Percentiles rank a stretch among this genome's conserved stretches.
These are phyloP conservation scores for Sabatieria punctata DNA, from an alignment of 2,888 invertebrate species.

Conservation along the genomic window DNA sequence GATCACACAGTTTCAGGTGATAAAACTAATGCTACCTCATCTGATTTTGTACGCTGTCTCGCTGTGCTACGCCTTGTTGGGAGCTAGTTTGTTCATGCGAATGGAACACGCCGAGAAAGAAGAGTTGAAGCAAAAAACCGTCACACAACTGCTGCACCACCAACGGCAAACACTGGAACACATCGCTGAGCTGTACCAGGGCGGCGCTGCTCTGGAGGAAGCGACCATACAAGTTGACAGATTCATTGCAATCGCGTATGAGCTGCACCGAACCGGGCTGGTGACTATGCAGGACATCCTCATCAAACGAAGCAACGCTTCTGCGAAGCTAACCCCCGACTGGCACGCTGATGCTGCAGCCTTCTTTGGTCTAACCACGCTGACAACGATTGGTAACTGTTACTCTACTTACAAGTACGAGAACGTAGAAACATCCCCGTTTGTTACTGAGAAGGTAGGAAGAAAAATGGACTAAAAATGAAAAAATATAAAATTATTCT, in stretches of 20 bases:
- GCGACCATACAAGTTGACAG: background rate
- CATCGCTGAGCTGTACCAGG: background rate
- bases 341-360: background rate
- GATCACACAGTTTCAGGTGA: slow-evolving; percentile 2
- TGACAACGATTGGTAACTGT: slow-evolving; percentile 6
- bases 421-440: too few relatives aligned
- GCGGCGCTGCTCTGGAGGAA: too few relatives aligned
- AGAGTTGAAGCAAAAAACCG: background rate
- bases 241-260: background rate
- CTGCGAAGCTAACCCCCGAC: background rate
- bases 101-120: background rate
- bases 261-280: background rate
- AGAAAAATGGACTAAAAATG: too few relatives aligned
- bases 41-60: background rate
- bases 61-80: background rate
- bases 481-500: too few relatives aligned
- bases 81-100: background rate
- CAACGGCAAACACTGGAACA: background rate
- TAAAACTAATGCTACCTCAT: background rate
- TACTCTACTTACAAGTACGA: too few relatives aligned
- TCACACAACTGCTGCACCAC: background rate
- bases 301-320: background rate
- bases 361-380: background rate
- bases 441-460: too few relatives aligned
- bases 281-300: background rate